Base-by-base conservation (phyloP, 2,113 vertebrate species). In the Struthio camelus region DNA sequence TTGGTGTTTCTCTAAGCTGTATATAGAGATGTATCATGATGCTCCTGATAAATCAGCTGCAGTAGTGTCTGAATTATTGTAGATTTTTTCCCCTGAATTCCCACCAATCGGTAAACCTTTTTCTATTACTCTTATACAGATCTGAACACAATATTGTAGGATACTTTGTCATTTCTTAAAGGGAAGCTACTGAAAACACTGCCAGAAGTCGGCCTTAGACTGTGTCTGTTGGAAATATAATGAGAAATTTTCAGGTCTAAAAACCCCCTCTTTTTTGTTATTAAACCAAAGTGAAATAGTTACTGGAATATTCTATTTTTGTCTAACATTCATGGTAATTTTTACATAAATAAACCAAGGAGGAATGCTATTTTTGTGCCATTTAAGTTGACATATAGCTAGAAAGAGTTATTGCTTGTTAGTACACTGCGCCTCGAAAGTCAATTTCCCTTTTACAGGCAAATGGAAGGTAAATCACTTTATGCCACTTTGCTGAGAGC, bases 391-490 rank as follows among this genome's bases (percentile, higher is more conserved):
- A 81, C 44, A 70, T 44, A 18, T 17, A 85, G 22, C 40, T 72
- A 36, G 24, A 56, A 61, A 91, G 83, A 95, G 11, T 90, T 80
- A 93, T 79, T 94, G 36, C n/a, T 95, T 95, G 30, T 88, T 90
- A 88, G 62, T 80, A 67, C 4, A 48, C 38, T 46, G 10, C 72
- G 10, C 14, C 36, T 91, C 62, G 79, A 75, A 97, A 96, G 84
- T 87, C 73, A 85, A 44, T 95, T 96, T 97, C 77, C 58, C 30
- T 92, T 97, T 97, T 90, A 34, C 25, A 67, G 30, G 25, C 48
- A 96, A 96, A 95, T 90, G 59, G 81, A 80, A 97, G 92, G 27
- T 89, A 96, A 96, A 95, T 97, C 34, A 80, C 6, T 89, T 96
- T 81, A 54, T 88, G 54, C 24, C 65, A 81, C 76, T 94, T 91